phyloP scores from a whole-genome alignment of 2,888 invertebrate genomes.

The Euplagia quadripunctaria region DNA sequence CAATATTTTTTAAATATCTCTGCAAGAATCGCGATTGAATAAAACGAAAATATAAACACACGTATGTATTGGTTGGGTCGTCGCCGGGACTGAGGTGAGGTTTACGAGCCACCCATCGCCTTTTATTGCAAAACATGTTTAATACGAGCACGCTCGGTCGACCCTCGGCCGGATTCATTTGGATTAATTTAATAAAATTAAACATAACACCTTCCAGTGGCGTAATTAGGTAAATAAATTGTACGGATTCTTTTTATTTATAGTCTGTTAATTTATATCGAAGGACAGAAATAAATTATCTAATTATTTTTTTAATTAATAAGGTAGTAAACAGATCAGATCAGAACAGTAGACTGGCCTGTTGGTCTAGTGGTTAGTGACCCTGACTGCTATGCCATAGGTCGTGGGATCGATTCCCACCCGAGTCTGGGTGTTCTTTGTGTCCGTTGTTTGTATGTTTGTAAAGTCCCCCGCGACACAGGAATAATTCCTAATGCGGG shows the following conservation, averaged over 20 bases:
- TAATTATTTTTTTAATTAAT: neutral
- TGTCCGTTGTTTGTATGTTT: too few relatives aligned
- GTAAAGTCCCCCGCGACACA: too few relatives aligned
- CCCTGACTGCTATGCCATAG: too few relatives aligned
- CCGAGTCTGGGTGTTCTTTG: too few relatives aligned
- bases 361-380: too few relatives aligned
- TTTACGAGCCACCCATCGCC: conserved; percentile 69
- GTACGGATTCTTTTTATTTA: conserved; percentile 48
- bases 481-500: too few relatives aligned
- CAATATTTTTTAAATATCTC: conserved; percentile 6
- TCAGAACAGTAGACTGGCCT: too few relatives aligned
- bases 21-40: conserved; percentile 36
- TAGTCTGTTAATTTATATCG: conserved; percentile 43
- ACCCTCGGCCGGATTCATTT: conserved; percentile 66
- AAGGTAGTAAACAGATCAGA: neutral
- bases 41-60: conserved; percentile 31
- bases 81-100: conserved; percentile 47
- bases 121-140: conserved; percentile 72
- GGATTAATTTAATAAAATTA: conserved; percentile 80
- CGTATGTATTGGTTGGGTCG: conserved; percentile 13
- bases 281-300: neutral
- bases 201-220: conserved; percentile 52
- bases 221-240: conserved; percentile 45
- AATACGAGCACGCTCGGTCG: conserved; percentile 52
- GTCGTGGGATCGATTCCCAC: too few relatives aligned